Percentiles rank a stretch among this genome's conserved stretches.
phyloP scores from a whole-genome alignment of 2,113 vertebrate species.

The Capra hircus region DNA sequence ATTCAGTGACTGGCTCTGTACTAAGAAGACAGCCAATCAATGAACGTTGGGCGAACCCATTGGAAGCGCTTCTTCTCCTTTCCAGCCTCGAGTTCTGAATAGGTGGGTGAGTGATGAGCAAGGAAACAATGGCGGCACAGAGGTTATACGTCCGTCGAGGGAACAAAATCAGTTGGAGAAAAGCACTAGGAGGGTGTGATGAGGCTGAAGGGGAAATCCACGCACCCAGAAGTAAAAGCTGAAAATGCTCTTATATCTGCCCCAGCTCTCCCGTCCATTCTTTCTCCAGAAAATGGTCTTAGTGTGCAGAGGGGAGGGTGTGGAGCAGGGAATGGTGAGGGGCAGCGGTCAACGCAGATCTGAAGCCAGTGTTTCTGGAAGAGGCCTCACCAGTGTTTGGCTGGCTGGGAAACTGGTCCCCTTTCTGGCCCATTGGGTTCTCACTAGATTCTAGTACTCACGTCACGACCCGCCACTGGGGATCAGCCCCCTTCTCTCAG shows the following conservation, averaged over 20 bases:
- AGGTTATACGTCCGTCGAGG: neutral
- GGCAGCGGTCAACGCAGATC: neutral
- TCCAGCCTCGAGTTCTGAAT: neutral
- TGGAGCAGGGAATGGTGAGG: neutral
- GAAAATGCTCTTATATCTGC: neutral
- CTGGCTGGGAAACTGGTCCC: neutral
- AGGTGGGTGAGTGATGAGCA: neutral
- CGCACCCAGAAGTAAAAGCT: neutral
- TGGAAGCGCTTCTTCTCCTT: neutral
- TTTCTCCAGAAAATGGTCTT: neutral
- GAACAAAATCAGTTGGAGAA: neutral
- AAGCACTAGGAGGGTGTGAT: rapidly evolving
- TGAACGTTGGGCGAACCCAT: neutral
- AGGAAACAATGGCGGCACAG: neutral
- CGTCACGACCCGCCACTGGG: neutral
- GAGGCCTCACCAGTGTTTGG: neutral
- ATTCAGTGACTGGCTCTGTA: neutral
- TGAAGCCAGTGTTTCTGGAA: neutral
- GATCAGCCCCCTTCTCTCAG: too few species aligned
- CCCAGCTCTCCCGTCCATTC: neutral
- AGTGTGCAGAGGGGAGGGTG: rapidly evolving
- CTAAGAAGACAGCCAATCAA: neutral
- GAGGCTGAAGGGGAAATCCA: neutral
- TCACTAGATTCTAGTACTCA: neutral
- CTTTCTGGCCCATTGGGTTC: neutral